Base-by-base conservation (phyloP, 2,797 vertebrate species). In the Brotogeris chrysoptera region DNA sequence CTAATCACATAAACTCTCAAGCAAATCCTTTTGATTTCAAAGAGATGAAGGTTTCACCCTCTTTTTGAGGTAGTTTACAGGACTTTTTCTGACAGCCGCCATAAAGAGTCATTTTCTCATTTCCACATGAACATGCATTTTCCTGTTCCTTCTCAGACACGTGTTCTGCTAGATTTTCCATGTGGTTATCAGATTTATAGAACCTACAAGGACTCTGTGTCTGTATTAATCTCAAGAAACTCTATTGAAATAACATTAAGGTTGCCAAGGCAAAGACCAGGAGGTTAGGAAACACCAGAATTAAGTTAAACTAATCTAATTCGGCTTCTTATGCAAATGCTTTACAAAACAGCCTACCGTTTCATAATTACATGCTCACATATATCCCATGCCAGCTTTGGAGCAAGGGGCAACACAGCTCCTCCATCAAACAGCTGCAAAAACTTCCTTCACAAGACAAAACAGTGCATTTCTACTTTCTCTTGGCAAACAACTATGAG, bases 21-120 rank as follows among this genome's bases (percentile, higher is more conserved):
- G 70, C 27, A 93, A 95, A 94, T 79, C 88, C 83, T 84, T 80
- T 88, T 80, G 90, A 94, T 94, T 97, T 93, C 92, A 92, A 95
- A 84, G 21, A 80, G 43, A 94, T 92, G 86, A 92, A 88, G 55
- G 90, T 90, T 95, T 93, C 80, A 80, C 64, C 69, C 59, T 76
- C 63, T 77, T 94, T 91, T 85, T 80, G 47, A 66, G 52, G 74
- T 36, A 68, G 50, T 86, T 93, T 74, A 60, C 53, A 32, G 44
- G 52, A 82, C 66, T 69, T 86, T 94, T 90, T 66, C 80, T 46
- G 19, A 77, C 79, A 92, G 36, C 46, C 64, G 49, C 30, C 70
- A 44, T 36, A 80, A 73, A 65, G 57, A 66, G n/a, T 39, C 6
- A 9, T 53, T 77, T 84, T 53, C 80, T 81, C 12, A 25, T 79